These are phyloP conservation scores for Paguma larvata DNA, from an alignment of 2,797 vertebrate genomes.

Conservation along the genomic window DNA sequence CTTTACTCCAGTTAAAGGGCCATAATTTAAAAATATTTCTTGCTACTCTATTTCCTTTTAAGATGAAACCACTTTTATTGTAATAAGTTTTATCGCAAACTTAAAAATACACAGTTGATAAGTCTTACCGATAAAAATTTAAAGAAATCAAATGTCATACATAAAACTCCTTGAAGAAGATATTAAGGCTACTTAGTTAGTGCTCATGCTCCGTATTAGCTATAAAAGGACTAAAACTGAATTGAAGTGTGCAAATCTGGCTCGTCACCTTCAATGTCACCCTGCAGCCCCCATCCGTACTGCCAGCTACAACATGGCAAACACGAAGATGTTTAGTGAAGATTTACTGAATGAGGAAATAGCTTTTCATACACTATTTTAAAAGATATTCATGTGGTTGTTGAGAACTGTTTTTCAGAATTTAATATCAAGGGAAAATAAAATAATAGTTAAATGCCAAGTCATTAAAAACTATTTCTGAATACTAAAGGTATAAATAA, in stretches of 20 bases:
- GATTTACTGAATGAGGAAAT: not conserved
- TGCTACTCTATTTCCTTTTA: conserved; percentile 46
- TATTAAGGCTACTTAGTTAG: conserved; percentile 28
- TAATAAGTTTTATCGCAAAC: conserved; percentile 21
- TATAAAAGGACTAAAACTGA: conserved; percentile 12
- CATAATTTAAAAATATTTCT: conserved; percentile 47
- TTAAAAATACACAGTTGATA: conserved; percentile 39
- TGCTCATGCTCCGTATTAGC: not conserved
- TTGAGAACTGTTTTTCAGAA: conserved; percentile 14
- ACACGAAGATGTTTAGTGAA: not conserved
- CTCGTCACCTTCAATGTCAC: not conserved
- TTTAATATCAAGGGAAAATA: conserved; percentile 50
- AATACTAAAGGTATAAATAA: not conserved
- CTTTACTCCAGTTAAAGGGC: not conserved
- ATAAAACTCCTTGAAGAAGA: conserved; percentile 32
- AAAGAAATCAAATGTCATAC: not conserved
- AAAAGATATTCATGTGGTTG: not conserved
- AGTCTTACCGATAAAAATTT: not conserved
- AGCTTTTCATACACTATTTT: not conserved
- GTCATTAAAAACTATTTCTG: conserved; percentile 4
- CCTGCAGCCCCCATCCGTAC: not conserved
- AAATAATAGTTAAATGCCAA: conserved; percentile 34
- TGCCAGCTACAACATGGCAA: not conserved
- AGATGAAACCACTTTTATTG: conserved; percentile 27
- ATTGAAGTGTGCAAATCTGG: not conserved